Evolutionary conservation across 2,797 vertebrate species (phyloP), one percentile per base, ranked within the genome.

Genomic region (Dicrostonyx torquatus): DNA sequence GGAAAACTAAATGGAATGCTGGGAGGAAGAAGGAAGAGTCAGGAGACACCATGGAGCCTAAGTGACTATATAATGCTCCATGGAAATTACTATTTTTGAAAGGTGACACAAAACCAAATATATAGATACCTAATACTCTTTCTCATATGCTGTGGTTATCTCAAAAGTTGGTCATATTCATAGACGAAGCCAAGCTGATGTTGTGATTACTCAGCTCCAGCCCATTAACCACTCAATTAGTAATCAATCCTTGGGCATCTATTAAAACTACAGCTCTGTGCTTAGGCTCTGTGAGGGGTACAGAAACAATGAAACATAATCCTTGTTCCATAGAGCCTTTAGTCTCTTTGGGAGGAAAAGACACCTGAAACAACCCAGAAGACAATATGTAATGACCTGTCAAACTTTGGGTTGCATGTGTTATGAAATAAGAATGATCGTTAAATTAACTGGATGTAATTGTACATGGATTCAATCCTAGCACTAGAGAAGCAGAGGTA

Each of bases 41-140:
- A n/a, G n/a, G n/a, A n/a, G n/a, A n/a, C n/a, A n/a, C n/a, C n/a
- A n/a, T n/a, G n/a, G n/a, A 88, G 79, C 31, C 90, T 80, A 62
- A 70, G 18, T 88, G 73, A 89, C 55, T 76, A 77, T n/a, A 82
- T 55, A 86, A 22, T 45, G 50, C 37, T 94, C 31, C 37, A 1
- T 55, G 50, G 20, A 45, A 92, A 45, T 87, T 87, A 48, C n/a
- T 90, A 29, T 20, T 84, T 84, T 77, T 84, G 66, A 93, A 94
- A 95, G 72, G 64, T 50, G 18, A 82, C 48, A 87, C 37, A 91
- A 68, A 93, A 80, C 1, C 14, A 85, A 62, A 58, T 48, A 66
- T 60, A 50, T 20, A 45, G 43, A 24, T 50, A 43, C 22, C 45
- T 66, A 55, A 86, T 86, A 87, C 45, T 29, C 50, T 70, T 40